These are phyloP conservation scores for Barnardius zonarius DNA, from an alignment of 2,113 vertebrate genomes.

Conservation along the genomic window DNA sequence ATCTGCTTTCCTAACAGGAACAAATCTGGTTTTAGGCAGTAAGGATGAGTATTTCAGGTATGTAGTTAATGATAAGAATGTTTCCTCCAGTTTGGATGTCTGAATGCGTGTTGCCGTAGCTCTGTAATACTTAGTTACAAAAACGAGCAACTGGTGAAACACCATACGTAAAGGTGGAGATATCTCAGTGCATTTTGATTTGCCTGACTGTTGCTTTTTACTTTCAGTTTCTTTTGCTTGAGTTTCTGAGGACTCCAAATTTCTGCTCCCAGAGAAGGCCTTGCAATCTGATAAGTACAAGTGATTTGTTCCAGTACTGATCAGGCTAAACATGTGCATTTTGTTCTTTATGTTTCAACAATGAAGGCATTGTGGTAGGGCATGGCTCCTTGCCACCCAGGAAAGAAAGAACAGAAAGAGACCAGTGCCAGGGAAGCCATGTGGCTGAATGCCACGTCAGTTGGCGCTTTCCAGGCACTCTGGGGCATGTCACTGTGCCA, in stretches of 20 bases:
- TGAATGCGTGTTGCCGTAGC: neutral
- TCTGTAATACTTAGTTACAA: neutral
- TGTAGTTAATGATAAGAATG: neutral
- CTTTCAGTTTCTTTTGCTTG: neutral
- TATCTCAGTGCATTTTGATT: neutral
- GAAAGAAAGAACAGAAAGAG: neutral
- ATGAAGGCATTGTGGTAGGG: neutral
- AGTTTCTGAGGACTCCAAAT: neutral
- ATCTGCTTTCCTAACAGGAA: neutral
- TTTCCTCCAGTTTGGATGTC: accelerated
- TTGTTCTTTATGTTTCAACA: conserved; percentile 35
- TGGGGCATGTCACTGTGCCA: neutral
- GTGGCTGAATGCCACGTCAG: accelerated
- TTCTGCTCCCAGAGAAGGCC: neutral
- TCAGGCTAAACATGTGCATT: neutral
- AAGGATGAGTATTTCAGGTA: neutral
- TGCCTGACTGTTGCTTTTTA: neutral
- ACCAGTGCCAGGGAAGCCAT: accelerated
- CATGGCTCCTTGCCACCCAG: conserved; percentile 21
- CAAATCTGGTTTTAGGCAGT: neutral
- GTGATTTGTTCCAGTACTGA: neutral
- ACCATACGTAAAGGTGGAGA: neutral
- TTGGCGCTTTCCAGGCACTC: accelerated
- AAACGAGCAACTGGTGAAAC: neutral
- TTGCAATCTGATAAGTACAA: neutral